phyloP scores from a whole-genome alignment of 2,888 invertebrate genomes.

The Lordiphosa fenestrarum region DNA sequence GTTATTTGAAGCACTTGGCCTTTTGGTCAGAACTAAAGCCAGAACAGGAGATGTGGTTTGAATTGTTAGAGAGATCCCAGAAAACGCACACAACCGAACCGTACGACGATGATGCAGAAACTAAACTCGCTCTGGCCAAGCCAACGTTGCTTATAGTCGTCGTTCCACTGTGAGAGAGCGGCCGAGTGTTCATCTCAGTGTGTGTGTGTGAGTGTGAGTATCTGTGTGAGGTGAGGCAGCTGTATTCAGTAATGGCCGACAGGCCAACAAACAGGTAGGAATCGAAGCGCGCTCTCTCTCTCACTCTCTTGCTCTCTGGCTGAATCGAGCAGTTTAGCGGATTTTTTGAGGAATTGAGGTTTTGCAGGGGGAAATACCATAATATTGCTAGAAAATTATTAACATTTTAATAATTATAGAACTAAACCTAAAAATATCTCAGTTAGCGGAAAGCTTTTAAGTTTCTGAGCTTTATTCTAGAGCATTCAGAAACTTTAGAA shows the following conservation, averaged over 20 bases:
- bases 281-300: constrained; percentile 9
- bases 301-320: constrained; percentile 4
- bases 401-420: not conserved
- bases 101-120: constrained; percentile 73
- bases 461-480: too few species aligned
- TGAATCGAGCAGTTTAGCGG: constrained; percentile 21
- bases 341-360: constrained; percentile 7
- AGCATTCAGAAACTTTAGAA: too few species aligned
- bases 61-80: constrained; percentile 11
- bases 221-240: constrained; percentile 23
- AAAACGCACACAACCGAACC: constrained; percentile 52
- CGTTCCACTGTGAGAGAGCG: constrained; percentile 7
- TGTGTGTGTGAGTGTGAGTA: constrained; percentile 15
- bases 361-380: constrained; percentile 1
- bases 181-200: constrained; percentile 1
- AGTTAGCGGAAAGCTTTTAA: not conserved
- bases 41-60: not conserved
- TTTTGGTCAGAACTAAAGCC: not conserved
- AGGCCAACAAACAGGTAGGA: constrained; percentile 41
- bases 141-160: constrained; percentile 38
- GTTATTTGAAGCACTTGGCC: too few species aligned
- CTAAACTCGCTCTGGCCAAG: constrained; percentile 49
- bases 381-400: not conserved
- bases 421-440: not conserved
- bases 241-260: constrained; percentile 55